phyloP scores from a whole-genome alignment of 2,113 vertebrate species.

The Peucedramus taeniatus region DNA sequence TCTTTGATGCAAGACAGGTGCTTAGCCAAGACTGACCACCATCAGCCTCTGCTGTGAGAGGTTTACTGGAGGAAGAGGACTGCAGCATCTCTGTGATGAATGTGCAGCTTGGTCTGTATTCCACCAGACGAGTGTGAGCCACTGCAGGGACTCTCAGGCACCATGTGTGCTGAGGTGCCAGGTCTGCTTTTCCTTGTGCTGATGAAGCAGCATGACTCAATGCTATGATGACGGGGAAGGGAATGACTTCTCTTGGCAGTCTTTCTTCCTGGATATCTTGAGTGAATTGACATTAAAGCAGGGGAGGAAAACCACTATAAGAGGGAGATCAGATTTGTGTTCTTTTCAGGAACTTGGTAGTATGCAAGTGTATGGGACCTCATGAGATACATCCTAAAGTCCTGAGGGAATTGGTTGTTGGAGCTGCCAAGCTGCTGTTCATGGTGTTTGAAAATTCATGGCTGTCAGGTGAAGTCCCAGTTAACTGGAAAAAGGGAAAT shows the following conservation, averaged over 20 bases:
- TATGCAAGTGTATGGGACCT: neutral
- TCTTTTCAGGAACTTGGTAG: neutral
- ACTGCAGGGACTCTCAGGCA: neutral
- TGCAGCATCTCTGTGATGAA: neutral
- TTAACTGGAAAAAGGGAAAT: neutral
- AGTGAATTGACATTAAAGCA: neutral
- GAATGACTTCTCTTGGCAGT: neutral
- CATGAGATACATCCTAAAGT: neutral
- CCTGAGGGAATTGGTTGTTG: neutral
- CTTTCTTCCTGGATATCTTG: neutral
- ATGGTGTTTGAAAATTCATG: neutral
- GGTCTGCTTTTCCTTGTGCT: neutral
- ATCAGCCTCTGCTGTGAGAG: neutral
- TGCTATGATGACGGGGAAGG: neutral
- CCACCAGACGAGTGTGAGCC: accelerated
- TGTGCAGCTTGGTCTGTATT: neutral
- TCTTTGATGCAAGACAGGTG: neutral
- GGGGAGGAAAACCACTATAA: neutral
- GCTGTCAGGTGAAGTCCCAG: neutral
- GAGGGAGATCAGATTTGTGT: accelerated
- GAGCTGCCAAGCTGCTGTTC: neutral
- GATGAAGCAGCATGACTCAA: accelerated
- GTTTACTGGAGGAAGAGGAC: neutral
- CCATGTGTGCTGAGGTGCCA: neutral
- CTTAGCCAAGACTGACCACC: neutral